Evolutionary conservation across 2,797 vertebrate species (phyloP).

Genomic region (Rhynchonycteris naso): DNA sequence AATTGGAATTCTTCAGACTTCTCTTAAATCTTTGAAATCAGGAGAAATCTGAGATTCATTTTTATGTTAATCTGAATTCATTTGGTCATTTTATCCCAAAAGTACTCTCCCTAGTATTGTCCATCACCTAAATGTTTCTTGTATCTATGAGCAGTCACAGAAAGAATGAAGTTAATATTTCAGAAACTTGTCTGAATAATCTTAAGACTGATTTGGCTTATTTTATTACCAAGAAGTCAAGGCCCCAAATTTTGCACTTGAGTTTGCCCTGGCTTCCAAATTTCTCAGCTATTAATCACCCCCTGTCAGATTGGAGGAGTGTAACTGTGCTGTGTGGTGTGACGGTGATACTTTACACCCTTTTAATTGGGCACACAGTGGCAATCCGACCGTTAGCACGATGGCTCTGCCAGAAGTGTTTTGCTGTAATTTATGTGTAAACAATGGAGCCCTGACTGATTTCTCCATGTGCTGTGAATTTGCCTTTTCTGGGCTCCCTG

Average conservation of each 20-base stretch:
- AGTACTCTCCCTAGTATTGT: not conserved
- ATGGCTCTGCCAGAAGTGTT: not conserved
- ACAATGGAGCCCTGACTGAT: not conserved
- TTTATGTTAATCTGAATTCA: not conserved
- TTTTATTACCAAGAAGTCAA: not conserved
- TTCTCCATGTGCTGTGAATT: rapidly evolving
- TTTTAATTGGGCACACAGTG: not conserved
- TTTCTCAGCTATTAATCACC: not conserved
- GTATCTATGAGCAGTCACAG: rapidly evolving
- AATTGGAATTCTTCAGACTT: not conserved
- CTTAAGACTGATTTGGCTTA: not conserved
- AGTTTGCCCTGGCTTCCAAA: not conserved
- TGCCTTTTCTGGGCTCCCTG: not conserved
- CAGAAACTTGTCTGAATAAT: not conserved
- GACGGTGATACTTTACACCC: not conserved
- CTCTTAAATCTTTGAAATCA: not conserved
- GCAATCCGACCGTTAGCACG: rapidly evolving
- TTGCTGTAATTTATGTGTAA: not conserved
- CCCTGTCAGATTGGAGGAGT: not conserved
- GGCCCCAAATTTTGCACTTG: not conserved
- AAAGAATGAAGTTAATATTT: not conserved
- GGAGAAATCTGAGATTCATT: not conserved
- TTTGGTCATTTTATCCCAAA: not conserved
- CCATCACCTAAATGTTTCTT: no score
- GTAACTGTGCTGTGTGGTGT: rapidly evolving